phyloP scores from a whole-genome alignment of 2,888 invertebrate genomes.

The Acrobasis consociella region DNA sequence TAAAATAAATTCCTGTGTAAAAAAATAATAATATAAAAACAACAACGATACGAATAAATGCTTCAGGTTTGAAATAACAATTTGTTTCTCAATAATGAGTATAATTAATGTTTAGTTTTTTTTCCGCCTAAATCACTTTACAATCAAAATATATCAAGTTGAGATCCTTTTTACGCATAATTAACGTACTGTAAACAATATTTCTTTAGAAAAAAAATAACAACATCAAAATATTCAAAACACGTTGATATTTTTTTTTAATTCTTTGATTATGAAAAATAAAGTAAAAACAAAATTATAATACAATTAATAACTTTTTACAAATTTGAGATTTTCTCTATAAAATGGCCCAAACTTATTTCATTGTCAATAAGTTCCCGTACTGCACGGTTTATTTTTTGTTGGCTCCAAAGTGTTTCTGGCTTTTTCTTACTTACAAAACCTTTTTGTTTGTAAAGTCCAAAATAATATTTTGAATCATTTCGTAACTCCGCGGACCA shows the following conservation, averaged over 20 bases:
- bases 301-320: no score
- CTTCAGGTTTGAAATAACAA: not conserved
- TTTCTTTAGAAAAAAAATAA: not conserved
- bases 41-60: not conserved
- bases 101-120: not conserved
- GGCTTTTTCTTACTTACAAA: slow-evolving; percentile 7
- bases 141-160: not conserved
- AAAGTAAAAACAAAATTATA: not conserved
- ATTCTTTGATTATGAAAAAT: not conserved
- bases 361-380: no score
- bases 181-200: not conserved
- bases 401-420: slow-evolving; percentile 3
- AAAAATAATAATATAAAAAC: not conserved
- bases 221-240: not conserved
- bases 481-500: slow-evolving; percentile 12
- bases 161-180: not conserved
- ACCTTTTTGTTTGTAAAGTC: slow-evolving; percentile 13
- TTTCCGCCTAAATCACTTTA: not conserved
- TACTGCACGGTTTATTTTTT: no score
- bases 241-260: not conserved
- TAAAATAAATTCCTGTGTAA: no score
- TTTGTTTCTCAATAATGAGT: not conserved
- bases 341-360: no score
- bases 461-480: slow-evolving; percentile 14
- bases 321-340: no score